phyloP scores from a whole-genome alignment of 2,797 vertebrate genomes.

The Podargus strigoides region DNA sequence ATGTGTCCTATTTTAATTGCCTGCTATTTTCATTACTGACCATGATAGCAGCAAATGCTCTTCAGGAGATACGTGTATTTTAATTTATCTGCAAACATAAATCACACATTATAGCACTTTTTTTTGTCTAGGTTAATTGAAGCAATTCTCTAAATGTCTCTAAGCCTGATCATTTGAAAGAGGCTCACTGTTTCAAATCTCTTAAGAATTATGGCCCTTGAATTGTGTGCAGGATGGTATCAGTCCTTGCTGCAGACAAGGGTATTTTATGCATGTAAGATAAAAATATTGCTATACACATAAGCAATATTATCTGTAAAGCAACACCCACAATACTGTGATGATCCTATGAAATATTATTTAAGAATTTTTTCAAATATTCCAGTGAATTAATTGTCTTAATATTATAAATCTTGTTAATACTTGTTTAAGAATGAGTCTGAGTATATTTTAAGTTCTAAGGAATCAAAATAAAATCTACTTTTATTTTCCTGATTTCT shows the following conservation, averaged over 20 bases:
- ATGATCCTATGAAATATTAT: background rate
- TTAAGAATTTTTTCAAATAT: conserved; percentile 1
- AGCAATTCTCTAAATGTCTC: conserved; percentile 72
- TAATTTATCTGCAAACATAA: conserved; percentile 77
- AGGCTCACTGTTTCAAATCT: conserved; percentile 52
- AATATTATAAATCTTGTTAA: conserved; percentile 10
- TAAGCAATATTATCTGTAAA: conserved; percentile 30
- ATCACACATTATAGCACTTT: conserved; percentile 69
- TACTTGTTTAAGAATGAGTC: conserved; percentile 26
- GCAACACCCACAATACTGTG: background rate
- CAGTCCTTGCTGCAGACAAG: conserved; percentile 34
- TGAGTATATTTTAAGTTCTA: conserved; percentile 3
- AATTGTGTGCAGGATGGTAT: conserved; percentile 31
- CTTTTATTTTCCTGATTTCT: conserved; percentile 44
- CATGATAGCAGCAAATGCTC: conserved; percentile 53
- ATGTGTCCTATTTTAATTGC: conserved; percentile 58
- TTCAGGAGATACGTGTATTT: conserved; percentile 66
- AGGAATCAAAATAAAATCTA: conserved; percentile 13
- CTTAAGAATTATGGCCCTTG: conserved; percentile 54
- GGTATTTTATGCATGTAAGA: background rate
- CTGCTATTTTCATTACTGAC: conserved; percentile 57
- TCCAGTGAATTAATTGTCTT: background rate
- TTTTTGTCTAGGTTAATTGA: conserved; percentile 69
- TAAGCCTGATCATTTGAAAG: conserved; percentile 62
- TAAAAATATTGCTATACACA: background rate